Evolutionary conservation across 2,888 invertebrate species (phyloP).

Genomic region (Tetanocera ferruginea): DNA sequence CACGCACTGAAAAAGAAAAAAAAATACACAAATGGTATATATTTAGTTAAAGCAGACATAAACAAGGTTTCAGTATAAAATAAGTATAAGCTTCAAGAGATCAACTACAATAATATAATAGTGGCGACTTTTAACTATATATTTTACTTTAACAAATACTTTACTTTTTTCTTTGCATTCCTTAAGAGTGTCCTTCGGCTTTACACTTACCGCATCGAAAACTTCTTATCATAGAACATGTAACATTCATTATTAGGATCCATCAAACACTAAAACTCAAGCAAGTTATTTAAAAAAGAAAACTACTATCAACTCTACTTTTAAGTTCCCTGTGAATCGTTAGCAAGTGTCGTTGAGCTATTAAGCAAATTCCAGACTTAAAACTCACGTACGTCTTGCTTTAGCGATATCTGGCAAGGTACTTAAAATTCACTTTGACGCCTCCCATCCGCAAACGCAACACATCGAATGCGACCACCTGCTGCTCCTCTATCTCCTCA

Average conservation of each 20-base stretch:
- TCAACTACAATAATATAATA: background rate
- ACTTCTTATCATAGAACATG: constrained; percentile 58
- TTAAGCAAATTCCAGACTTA: background rate
- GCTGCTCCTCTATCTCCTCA: background rate
- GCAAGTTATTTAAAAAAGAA: background rate
- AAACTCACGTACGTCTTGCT: background rate
- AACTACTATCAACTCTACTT: background rate
- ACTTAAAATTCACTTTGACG: constrained; percentile 7
- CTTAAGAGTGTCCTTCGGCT: too few species aligned
- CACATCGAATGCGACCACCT: constrained; percentile 1
- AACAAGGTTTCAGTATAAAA: too few species aligned
- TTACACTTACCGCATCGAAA: constrained; percentile 8
- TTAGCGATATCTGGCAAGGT: background rate
- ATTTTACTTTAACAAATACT: too few species aligned
- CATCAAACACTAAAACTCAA: constrained; percentile 48
- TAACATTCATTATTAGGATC: constrained; percentile 64
- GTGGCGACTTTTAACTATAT: too few species aligned
- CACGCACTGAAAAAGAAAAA: constrained; percentile 58
- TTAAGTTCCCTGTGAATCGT: background rate
- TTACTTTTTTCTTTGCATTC: too few species aligned
- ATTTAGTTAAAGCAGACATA: background rate
- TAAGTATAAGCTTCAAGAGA: background rate
- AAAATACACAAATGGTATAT: background rate
- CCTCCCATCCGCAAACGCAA: background rate
- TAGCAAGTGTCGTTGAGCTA: background rate